phyloP scores from a whole-genome alignment of 2,888 invertebrate genomes.

The Ischnus inquisitorius region DNA sequence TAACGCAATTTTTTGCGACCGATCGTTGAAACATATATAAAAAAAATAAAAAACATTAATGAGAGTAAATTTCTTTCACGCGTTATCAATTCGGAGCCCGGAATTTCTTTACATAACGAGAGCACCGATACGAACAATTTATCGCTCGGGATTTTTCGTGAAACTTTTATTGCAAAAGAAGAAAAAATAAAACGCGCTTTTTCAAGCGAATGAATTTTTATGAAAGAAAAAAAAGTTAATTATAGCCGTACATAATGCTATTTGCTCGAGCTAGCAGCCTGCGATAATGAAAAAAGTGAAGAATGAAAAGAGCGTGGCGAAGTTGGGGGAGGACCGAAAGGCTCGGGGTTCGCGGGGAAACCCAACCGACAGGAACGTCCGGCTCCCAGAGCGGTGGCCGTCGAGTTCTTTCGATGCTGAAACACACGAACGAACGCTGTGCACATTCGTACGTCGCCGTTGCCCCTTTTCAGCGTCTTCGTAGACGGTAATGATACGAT shows the following conservation, averaged over 20 bases:
- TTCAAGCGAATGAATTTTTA: too few relatives aligned
- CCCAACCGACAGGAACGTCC: conserved; percentile 67
- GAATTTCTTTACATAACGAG: too few relatives aligned
- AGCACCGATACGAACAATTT: too few relatives aligned
- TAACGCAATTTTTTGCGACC: conserved; percentile 6
- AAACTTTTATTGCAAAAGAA: too few relatives aligned
- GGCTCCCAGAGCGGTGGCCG: conserved; percentile 64
- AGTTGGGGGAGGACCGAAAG: conserved; percentile 57
- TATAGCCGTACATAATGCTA: too few relatives aligned
- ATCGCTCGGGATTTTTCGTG: too few relatives aligned
- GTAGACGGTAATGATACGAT: conserved; percentile 65
- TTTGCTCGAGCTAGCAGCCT: too few relatives aligned
- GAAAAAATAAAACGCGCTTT: too few relatives aligned
- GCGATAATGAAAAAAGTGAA: conserved; percentile 15
- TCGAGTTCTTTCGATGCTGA: conserved; percentile 58
- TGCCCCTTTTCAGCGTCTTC: conserved; percentile 43
- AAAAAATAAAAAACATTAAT: conserved; percentile 5
- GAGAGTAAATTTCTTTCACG: too few relatives aligned
- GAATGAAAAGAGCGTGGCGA: conserved; percentile 12
- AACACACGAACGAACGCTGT: conserved; percentile 16
- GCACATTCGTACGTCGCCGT: neutral
- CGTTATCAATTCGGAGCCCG: too few relatives aligned
- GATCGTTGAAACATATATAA: neutral
- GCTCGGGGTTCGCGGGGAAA: conserved; percentile 60
- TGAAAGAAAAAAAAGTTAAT: too few relatives aligned